Percentiles rank a stretch among this genome's conserved stretches.
Conservation (phyloP, 1,140 invertebrate genomes). For the Pseudomyrmex gracilis region DNA sequence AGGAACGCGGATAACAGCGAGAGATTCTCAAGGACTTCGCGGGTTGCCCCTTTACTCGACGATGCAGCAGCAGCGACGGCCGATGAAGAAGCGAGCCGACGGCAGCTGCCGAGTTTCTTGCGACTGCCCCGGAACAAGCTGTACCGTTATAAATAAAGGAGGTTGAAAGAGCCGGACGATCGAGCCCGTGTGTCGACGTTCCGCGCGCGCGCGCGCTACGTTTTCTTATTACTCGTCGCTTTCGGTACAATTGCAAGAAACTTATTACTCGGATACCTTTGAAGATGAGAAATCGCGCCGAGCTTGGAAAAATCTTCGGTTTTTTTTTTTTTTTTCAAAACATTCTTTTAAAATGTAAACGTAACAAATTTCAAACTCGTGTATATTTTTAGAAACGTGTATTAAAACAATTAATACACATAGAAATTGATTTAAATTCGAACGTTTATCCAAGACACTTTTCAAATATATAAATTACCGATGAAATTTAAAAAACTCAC, state of each 20-base stretch:
- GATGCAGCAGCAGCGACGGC: constrained; percentile 5
- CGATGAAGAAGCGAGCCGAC: constrained; percentile 26
- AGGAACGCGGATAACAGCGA: constrained; percentile 15
- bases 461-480: not conserved
- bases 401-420: too few species aligned
- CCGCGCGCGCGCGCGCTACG: not conserved
- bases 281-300: too few species aligned
- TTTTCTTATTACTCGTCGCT: not conserved
- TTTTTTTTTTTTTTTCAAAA: too few species aligned
- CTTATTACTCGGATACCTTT: not conserved
- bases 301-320: too few species aligned
- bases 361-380: too few species aligned
- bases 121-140: constrained; percentile 44
- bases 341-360: too few species aligned
- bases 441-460: not conserved
- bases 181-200: constrained; percentile 27
- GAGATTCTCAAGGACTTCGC: constrained; percentile 48
- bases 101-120: constrained; percentile 52
- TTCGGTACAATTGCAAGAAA: not conserved
- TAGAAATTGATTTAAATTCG: too few species aligned
- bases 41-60: not conserved
- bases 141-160: constrained; percentile 59
- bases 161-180: constrained; percentile 42
- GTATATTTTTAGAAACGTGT: too few species aligned
- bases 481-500: too few species aligned